Conservation (phyloP, 2,888 invertebrate genomes). For the Hemicrepidius hirtus region DNA sequence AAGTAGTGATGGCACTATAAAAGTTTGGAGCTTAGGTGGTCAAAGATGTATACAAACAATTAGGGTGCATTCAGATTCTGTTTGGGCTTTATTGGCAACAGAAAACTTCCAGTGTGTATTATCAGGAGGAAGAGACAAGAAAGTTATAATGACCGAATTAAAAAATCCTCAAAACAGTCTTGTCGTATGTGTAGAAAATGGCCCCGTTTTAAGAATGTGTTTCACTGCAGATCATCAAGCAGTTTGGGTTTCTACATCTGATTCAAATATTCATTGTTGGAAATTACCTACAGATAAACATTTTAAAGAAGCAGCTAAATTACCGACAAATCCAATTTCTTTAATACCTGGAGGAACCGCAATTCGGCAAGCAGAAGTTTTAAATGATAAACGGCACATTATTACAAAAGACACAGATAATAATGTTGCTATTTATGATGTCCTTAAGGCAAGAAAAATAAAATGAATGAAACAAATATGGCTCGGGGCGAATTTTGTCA, state of each 20-base stretch:
- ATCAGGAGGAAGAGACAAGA: slow-evolving; percentile 95
- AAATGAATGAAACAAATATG: too few species aligned
- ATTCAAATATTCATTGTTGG: slow-evolving; percentile 74
- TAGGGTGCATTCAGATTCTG: slow-evolving; percentile 95
- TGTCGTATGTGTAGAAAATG: slow-evolving; percentile 94
- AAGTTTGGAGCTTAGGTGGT: slow-evolving; percentile 96
- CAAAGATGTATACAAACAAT: slow-evolving; percentile 92
- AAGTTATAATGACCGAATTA: slow-evolving; percentile 92
- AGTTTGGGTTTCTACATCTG: slow-evolving; percentile 80
- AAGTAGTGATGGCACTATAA: slow-evolving; percentile 98
- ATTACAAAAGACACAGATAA: slow-evolving; percentile 96
- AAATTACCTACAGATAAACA: slow-evolving; percentile 71
- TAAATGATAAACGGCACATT: slow-evolving; percentile 97
- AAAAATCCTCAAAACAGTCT: slow-evolving; percentile 88
- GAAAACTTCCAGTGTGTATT: slow-evolving; percentile 95
- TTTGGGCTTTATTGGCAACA: slow-evolving; percentile 96
- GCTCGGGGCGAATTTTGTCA: too few species aligned
- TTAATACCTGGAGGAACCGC: slow-evolving; percentile 92
- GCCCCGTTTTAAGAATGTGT: slow-evolving; percentile 90
- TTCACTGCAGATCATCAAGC: slow-evolving; percentile 80
- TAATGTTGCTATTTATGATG: slow-evolving; percentile 94
- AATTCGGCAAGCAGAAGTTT: slow-evolving; percentile 91
- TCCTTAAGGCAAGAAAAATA: slow-evolving; percentile 91
- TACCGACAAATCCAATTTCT: slow-evolving; percentile 70
- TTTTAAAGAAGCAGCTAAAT: slow-evolving; percentile 68